These are phyloP conservation scores for Montipora foliosa DNA, from an alignment of 64 coral and sea anemone species.

Conservation along the genomic window DNA sequence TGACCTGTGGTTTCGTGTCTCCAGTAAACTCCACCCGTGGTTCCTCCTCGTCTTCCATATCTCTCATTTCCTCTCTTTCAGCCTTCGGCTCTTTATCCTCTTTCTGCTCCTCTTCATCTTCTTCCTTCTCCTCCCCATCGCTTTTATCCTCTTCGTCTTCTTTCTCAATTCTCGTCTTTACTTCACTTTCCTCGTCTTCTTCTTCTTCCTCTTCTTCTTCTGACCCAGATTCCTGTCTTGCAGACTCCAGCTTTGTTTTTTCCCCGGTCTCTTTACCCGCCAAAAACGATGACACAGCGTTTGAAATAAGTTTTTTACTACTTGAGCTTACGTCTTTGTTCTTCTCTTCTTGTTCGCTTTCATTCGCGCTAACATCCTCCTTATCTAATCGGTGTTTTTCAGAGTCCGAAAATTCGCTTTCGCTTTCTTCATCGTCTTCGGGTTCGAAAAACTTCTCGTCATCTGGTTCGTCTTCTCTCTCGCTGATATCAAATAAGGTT, in stretches of 20 bases:
- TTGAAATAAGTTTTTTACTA: constrained; percentile 17
- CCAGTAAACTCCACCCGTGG: constrained; percentile 56
- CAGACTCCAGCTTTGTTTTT: not conserved
- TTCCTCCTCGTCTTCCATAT: constrained; percentile 32
- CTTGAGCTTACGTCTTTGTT: not conserved
- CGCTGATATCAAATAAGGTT: constrained; percentile 72
- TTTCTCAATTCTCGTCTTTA: not conserved
- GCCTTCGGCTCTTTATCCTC: not conserved
- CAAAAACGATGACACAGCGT: constrained; percentile 36
- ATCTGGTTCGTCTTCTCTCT: constrained; percentile 38
- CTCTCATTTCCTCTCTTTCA: not conserved
- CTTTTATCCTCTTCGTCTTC: not conserved
- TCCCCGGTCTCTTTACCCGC: not conserved
- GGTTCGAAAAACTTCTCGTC: constrained; percentile 25
- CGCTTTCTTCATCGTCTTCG: constrained; percentile 17
- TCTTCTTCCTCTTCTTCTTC: not conserved
- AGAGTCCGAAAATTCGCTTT: not conserved
- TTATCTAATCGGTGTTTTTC: not conserved
- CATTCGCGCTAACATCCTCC: not conserved
- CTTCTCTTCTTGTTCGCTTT: constrained; percentile 48
- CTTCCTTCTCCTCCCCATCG: not conserved
- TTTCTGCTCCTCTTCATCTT: not conserved
- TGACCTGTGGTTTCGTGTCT: constrained; percentile 24
- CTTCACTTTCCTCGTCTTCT: not conserved
- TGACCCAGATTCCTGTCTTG: not conserved